phyloP scores from a whole-genome alignment of 2,113 vertebrate genomes.

The Ivindomyrus marchei region DNA sequence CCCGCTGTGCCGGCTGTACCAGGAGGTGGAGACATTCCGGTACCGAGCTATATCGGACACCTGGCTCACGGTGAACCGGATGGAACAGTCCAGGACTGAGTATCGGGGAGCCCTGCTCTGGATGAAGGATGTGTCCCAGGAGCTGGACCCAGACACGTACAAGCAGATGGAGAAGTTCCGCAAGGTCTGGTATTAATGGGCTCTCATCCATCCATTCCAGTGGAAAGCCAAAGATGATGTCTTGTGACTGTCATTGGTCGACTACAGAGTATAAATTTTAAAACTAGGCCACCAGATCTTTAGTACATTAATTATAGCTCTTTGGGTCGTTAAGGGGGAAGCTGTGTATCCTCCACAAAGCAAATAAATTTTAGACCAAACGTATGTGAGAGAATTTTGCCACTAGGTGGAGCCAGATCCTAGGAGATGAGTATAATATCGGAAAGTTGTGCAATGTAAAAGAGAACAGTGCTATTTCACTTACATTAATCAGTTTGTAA shows the following conservation, averaged over 20 bases:
- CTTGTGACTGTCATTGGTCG: background rate
- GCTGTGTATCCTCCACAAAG: background rate
- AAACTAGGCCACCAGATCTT: background rate
- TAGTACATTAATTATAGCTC: background rate
- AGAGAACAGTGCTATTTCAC: background rate
- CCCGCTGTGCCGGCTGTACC: conserved; percentile 84
- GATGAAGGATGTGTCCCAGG: conserved; percentile 99
- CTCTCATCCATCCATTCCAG: background rate
- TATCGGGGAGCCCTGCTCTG: conserved; percentile 89
- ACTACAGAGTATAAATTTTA: background rate
- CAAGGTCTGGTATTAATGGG: conserved; percentile 66
- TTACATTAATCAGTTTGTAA: background rate
- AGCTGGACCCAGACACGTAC: conserved; percentile 88
- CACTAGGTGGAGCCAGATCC: background rate
- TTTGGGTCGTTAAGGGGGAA: background rate
- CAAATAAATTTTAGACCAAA: background rate
- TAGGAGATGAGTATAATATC: background rate
- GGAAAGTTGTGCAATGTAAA: background rate
- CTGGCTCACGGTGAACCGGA: conserved; percentile 91
- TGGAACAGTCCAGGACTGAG: conserved; percentile 91
- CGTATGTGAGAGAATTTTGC: background rate
- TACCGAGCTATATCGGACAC: conserved; percentile 93
- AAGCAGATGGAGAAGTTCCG: conserved; percentile 98
- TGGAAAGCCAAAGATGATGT: background rate
- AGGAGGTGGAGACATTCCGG: conserved; percentile 94